Conservation (phyloP, 2,797 vertebrate genomes). For the Melanotaenia trifasciata region DNA sequence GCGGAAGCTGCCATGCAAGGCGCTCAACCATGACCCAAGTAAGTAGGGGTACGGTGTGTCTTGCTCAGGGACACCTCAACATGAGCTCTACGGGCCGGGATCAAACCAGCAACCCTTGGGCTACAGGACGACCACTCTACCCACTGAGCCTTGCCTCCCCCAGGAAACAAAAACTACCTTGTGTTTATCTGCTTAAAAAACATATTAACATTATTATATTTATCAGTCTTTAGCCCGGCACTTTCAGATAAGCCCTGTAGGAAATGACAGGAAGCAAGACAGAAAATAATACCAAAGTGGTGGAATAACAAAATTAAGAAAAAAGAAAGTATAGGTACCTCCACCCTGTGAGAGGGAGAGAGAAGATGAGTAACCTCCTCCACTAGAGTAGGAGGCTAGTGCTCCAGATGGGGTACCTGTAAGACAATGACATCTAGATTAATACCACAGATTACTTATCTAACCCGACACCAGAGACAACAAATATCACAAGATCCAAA, state of each 20-base stretch:
- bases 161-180: not conserved
- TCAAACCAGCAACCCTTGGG: too few relatives aligned
- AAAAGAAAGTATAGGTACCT: slow-evolving; percentile 72
- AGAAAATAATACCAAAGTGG: slow-evolving; percentile 27
- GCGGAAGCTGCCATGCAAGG: too few relatives aligned
- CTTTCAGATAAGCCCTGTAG: slow-evolving; percentile 5
- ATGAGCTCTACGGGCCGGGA: too few relatives aligned
- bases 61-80: too few relatives aligned
- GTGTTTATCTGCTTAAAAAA: not conserved
- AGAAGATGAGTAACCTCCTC: slow-evolving; percentile 84
- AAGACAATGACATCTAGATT: slow-evolving; percentile 56
- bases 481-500: slow-evolving; percentile 13
- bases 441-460: slow-evolving; percentile 37
- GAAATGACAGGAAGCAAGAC: slow-evolving; percentile 78
- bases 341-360: slow-evolving; percentile 82
- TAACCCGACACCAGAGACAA: not conserved
- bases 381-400: slow-evolving; percentile 83
- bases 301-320: slow-evolving; percentile 31
- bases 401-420: slow-evolving; percentile 85
- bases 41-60: too few relatives aligned
- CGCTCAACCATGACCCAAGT: too few relatives aligned
- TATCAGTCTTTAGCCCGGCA: not conserved
- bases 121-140: too few relatives aligned
- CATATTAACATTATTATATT: not conserved
- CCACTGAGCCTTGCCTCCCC: too few relatives aligned